Evolutionary conservation across 2,888 invertebrate species (phyloP), one percentile per base, ranked within the genome.

Genomic region (Ptychoptera albimana): DNA sequence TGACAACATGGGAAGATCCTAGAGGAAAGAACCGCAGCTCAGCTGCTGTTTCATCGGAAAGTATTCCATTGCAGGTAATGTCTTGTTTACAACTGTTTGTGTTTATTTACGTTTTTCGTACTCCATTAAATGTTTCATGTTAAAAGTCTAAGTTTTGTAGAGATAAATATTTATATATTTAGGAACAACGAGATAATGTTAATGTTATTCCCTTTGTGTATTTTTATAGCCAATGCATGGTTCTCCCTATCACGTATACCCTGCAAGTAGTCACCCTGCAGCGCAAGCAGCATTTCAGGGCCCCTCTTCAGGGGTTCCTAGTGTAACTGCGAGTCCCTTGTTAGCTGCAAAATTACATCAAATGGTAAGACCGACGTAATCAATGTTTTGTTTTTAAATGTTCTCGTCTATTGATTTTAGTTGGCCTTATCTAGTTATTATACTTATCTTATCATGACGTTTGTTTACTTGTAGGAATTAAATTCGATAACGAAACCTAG

Each of bases 1-100:
- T 74, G 37, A 83, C 83, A 51, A 77, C 80, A 54, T 78, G 84
- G 75, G 81, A 83, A 56, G 84, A 85, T 67, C 83, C 84, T 12
- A 69, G 82, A 52, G 66, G 68, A 44, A 68, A 73, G 53, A 71
- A 70, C 43, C 64, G 64, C 56, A 59, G 66, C 53, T 71, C 67
- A 54, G 65, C 64, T 47, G 66, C 70, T 50, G 66, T 69, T 45
- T 66, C 69, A 50, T 67, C 67, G 39, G 78, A 79, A 60, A 69
- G 70, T 39, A 76, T 77, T 55, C 70, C 74, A 12, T 54, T 78
- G 59, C 79, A 79, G 74, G 79, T 79, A 60, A 63, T 51, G 30
- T 10, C 30, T 29, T 35, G 37, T 37, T 37, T 15, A 31, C 32
- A 16, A 15, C 32, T 42, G 14, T 43, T 35, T 15, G 29, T 14